These are phyloP conservation scores for Drosophila borealis DNA, from an alignment of 2,888 invertebrate genomes.

Conservation along the genomic window DNA sequence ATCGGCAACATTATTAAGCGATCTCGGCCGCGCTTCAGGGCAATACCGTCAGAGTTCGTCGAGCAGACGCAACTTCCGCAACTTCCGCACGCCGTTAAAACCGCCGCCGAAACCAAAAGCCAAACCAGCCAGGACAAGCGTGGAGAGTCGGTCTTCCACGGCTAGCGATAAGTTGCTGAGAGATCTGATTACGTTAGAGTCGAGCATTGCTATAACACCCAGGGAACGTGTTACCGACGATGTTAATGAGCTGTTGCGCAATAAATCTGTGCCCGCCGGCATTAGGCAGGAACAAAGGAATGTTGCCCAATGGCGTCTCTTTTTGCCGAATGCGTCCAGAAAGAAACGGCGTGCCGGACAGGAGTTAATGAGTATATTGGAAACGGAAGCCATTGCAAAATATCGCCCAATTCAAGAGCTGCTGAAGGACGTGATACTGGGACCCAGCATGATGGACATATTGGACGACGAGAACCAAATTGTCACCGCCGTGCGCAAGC, in stretches of 20 bases:
- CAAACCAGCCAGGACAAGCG: too few species aligned
- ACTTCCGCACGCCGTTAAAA: too few species aligned
- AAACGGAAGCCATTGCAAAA: fast-evolving
- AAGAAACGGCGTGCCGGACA: neutral
- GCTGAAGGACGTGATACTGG: constrained; percentile 24
- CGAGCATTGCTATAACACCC: too few species aligned
- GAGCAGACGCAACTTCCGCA: too few species aligned
- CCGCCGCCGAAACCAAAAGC: too few species aligned
- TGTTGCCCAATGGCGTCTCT: constrained; percentile 1
- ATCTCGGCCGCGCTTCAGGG: too few species aligned
- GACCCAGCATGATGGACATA: constrained; percentile 21
- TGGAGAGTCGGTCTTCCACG: too few species aligned
- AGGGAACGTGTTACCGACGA: neutral
- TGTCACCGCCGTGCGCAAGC: constrained; percentile 21
- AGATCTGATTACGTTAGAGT: too few species aligned
- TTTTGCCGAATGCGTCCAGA: neutral
- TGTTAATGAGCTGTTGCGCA: neutral
- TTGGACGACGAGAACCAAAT: constrained; percentile 2
- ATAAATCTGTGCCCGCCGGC: neutral
- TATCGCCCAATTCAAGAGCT: neutral
- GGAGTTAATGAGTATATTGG: neutral
- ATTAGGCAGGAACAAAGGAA: neutral
- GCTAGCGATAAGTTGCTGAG: too few species aligned
- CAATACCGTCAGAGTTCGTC: too few species aligned
- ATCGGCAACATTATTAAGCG: too few species aligned